Conservation (phyloP, 2,797 vertebrate species). For the Pangasius sanitwongsei region DNA sequence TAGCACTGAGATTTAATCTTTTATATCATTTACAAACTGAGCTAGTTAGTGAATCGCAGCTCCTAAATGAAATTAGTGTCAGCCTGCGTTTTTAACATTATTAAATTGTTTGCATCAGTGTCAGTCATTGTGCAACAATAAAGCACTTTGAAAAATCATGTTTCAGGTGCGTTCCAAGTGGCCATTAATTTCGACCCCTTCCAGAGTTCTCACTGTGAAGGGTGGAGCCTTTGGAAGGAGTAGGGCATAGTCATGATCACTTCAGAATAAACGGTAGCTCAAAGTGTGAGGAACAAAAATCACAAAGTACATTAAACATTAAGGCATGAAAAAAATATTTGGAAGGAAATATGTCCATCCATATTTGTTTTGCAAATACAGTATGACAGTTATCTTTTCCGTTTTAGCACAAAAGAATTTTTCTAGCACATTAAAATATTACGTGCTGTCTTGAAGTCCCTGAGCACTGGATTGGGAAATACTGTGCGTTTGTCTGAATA, state of each 20-base stretch:
- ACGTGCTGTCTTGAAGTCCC: background rate
- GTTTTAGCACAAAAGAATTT: background rate
- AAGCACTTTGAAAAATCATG: background rate
- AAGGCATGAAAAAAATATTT: background rate
- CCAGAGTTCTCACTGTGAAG: background rate
- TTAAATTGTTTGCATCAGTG: background rate
- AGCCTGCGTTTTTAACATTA: background rate
- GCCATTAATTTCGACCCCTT: background rate
- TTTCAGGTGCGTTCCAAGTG: background rate
- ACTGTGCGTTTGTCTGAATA: background rate
- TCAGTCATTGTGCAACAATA: background rate
- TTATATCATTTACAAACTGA: background rate
- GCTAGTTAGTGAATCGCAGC: background rate
- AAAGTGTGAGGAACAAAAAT: background rate
- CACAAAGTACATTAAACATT: background rate
- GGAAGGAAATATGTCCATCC: background rate
- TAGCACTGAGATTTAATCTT: background rate
- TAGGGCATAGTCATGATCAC: background rate
- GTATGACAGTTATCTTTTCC: background rate
- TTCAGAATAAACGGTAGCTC: background rate
- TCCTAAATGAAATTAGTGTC: background rate
- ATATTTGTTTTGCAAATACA: background rate
- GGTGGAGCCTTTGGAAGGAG: background rate
- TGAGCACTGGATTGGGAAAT: conserved; percentile 1
- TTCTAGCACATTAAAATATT: background rate